Evolutionary conservation across 2,888 invertebrate species (phyloP).

Genomic region (Drosophila putrida): DNA sequence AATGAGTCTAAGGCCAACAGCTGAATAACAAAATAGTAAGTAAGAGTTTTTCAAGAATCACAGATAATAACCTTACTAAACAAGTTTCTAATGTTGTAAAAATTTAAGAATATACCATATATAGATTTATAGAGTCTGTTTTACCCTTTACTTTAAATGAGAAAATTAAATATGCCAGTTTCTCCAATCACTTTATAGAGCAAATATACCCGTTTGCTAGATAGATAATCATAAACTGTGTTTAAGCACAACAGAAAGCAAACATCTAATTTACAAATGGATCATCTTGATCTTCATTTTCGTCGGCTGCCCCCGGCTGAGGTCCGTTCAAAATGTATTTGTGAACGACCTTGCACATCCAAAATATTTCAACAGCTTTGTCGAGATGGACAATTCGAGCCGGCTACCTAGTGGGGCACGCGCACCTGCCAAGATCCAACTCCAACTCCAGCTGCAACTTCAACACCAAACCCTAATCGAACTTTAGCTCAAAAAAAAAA

Average conservation of each 20-base stretch:
- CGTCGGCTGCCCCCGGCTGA: conserved; percentile 30
- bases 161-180: neutral
- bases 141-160: neutral
- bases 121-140: no score
- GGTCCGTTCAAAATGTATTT: conserved; percentile 28
- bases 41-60: no score
- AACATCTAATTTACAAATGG: conserved; percentile 51
- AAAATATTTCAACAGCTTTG: conserved; percentile 66
- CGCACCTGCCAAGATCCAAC: conserved; percentile 47
- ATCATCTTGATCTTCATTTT: conserved; percentile 47
- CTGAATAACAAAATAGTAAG: no score
- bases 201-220: no score
- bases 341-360: conserved; percentile 69
- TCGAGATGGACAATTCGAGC: conserved; percentile 53
- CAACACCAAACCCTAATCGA: conserved; percentile 7
- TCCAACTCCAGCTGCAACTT: conserved; percentile 15
- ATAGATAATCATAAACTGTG: neutral
- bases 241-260: conserved; percentile 18
- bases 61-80: no score
- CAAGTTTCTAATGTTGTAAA: no score
- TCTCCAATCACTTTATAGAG: neutral
- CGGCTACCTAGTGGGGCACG: conserved; percentile 54
- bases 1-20: no score
- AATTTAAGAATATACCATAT: no score
- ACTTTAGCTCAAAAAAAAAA: conserved; percentile 10